Evolutionary conservation across 2,888 invertebrate genomes (phyloP).

Genomic region (Pachymerium ferrugineum): DNA sequence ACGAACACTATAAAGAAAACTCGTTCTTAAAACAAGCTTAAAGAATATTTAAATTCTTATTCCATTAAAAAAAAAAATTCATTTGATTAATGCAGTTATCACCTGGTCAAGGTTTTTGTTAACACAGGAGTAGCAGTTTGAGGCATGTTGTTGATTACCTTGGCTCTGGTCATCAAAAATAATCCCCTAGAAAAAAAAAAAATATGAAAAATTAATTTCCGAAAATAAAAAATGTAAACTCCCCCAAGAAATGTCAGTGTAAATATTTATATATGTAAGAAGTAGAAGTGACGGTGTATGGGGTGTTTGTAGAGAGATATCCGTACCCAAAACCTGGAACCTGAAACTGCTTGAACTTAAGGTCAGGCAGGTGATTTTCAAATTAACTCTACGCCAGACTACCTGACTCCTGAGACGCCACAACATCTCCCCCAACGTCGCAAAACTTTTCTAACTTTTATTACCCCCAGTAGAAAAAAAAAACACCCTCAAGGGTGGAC

Average conservation of each 20-base stretch:
- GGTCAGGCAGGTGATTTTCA: slow-evolving; percentile 21
- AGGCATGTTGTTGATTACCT: neutral
- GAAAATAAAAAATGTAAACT: too few species aligned
- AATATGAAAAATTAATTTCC: neutral
- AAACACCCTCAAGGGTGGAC: neutral
- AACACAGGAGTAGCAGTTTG: too few species aligned
- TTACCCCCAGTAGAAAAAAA: too few species aligned
- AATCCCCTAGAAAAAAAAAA: neutral
- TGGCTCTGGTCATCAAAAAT: too few species aligned
- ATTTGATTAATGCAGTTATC: neutral
- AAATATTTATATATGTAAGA: too few species aligned
- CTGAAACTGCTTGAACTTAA: neutral
- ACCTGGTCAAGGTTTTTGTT: neutral
- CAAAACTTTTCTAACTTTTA: slow-evolving; percentile 10
- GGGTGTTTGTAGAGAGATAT: too few species aligned
- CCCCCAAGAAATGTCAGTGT: too few species aligned
- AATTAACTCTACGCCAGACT: slow-evolving; percentile 9
- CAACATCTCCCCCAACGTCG: neutral
- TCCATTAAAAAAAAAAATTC: neutral
- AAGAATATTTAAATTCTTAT: neutral
- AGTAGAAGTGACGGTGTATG: too few species aligned
- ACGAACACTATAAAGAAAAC: too few species aligned
- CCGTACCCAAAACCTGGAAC: slow-evolving; percentile 5
- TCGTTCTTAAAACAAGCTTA: too few species aligned
- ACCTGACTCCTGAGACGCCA: slow-evolving; percentile 10